Evolutionary conservation across 2,888 invertebrate genomes (phyloP), one percentile per base, ranked within the genome.

Genomic region (Tribolium freemani): DNA sequence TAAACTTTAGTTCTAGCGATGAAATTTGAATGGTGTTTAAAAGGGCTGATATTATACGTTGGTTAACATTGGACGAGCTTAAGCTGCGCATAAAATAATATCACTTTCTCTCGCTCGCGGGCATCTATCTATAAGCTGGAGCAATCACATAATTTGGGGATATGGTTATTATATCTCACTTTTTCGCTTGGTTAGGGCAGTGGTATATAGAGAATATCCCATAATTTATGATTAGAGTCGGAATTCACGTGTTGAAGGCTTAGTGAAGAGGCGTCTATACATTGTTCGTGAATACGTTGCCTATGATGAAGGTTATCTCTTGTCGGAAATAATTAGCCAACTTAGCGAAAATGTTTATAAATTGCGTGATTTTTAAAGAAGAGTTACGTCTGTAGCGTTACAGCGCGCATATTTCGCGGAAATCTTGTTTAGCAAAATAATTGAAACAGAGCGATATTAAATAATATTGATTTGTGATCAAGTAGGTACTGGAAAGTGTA

Each of bases 381-480:
- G 38, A 38, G 38, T 38, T 38, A 38, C 8, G 8, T 38, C n/a
- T 6, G 38, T 38, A 38, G 38, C 38, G 21, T 11, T 30, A 57
- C 16, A 44, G 10, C 38, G 13, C 10, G 44, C 44, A 61, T 26
- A 60, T 51, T 53, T 20, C 31, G 26, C 5, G 44, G 38, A 21
- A 64, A 44, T 53, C 20, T 53, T 54, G 16, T 44, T 64, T 51
- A 10, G 21, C 11, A 11, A 64, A 53, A 64, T 53, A 45, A 64
- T 64, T 64, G 44, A 31, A 64, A 63, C 20, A 64, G 21, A 64
- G 63, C 51, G 51, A 51, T 66, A 66, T 66, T 45, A 66, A 66
- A 66, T 54, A 68, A 68, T 68, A 68, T 68, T 58, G 68, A 68
- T 68, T 68, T 58, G 58, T 57, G 58, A 68, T 68, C 58, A 21